Conservation (phyloP, 53 echinoderm and acorn worm genomes). For the Henricia sp. region DNA sequence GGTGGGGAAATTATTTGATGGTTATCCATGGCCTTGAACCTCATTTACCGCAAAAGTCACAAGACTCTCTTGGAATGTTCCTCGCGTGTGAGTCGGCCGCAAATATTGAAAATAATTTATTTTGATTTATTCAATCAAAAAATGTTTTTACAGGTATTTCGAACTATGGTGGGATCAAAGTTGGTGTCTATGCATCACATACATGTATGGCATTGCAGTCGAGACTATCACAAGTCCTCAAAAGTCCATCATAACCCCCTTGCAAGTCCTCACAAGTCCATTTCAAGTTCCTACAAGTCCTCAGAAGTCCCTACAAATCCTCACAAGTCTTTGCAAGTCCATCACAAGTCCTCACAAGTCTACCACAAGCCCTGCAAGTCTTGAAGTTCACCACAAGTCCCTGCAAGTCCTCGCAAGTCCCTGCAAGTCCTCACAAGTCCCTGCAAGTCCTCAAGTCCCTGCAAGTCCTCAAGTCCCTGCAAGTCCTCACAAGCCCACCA, state of each 20-base stretch:
- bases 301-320: not conserved
- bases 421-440: not conserved
- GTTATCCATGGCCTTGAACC: conserved; percentile 36
- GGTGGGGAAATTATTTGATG: conserved; percentile 9
- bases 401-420: not conserved
- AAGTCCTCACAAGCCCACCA: not conserved
- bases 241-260: too few species aligned
- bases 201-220: too few species aligned
- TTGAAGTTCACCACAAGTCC: not conserved
- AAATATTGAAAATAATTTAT: conserved; percentile 4
- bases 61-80: conserved; percentile 29
- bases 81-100: conserved; percentile 46
- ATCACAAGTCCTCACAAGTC: not conserved
- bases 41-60: conserved; percentile 1
- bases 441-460: not conserved
- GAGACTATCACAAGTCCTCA: too few species aligned
- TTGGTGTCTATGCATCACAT: not conserved
- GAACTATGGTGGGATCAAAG: conserved; percentile 3
- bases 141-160: conserved; percentile 37
- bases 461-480: not conserved
- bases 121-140: conserved; percentile 26
- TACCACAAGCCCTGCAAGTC: not conserved
- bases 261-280: too few species aligned
- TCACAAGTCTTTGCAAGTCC: not conserved
- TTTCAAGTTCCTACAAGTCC: too few species aligned